Evolutionary conservation across 2,888 invertebrate genomes (phyloP).

Genomic region (Himalopsyche tibetana): DNA sequence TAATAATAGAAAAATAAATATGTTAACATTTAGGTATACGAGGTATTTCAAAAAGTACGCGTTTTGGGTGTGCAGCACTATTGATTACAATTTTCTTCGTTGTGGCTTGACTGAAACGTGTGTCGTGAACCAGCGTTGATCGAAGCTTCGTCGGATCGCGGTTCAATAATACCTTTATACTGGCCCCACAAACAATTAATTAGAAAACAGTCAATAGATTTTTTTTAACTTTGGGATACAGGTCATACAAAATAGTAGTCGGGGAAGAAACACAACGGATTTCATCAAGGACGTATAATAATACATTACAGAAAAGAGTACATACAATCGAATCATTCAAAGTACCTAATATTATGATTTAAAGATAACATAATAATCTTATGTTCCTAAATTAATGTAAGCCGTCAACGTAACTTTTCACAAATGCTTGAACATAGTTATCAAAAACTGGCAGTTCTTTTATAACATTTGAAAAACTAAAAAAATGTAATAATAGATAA

Average conservation of each 20-base stretch:
- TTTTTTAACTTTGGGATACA: conserved; percentile 11
- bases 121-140: conserved; percentile 30
- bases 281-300: conserved; percentile 12
- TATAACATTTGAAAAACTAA: no score
- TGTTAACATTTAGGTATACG: conserved; percentile 56
- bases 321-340: conserved; percentile 10
- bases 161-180: conserved; percentile 31
- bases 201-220: conserved; percentile 17
- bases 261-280: conserved; percentile 5
- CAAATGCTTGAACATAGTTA: background rate
- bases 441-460: no score
- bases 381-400: background rate
- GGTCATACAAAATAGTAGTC: conserved; percentile 3
- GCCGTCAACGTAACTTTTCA: background rate
- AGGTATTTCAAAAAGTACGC: conserved; percentile 34
- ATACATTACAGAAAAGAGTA: conserved; percentile 20
- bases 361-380: background rate
- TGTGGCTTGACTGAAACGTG: conserved; percentile 27
- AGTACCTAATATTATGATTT: background rate
- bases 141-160: conserved; percentile 13
- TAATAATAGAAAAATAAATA: conserved; percentile 55
- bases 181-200: conserved; percentile 15
- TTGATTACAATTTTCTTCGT: conserved; percentile 19
- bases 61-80: conserved; percentile 26
- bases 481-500: no score